Percentiles rank a stretch among this genome's conserved stretches.
Evolutionary conservation across 2,113 vertebrate genomes (phyloP).

Genomic region (Takifugu bimaculatus): DNA sequence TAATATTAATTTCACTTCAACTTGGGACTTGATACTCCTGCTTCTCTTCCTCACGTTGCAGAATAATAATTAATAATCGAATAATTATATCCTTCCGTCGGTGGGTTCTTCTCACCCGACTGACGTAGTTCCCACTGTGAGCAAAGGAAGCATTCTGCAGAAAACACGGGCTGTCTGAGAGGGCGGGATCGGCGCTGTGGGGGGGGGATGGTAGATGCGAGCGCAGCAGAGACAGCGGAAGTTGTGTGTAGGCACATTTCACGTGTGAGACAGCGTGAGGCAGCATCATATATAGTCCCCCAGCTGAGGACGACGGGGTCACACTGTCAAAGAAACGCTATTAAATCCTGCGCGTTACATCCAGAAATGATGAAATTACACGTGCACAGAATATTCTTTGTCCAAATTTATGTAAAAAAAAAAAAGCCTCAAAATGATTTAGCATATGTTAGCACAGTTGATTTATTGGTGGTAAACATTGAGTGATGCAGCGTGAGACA

Average conservation of each 20-base stretch:
- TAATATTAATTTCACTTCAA: constrained; percentile 4
- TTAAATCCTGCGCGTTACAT: neutral
- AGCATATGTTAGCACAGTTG: no score
- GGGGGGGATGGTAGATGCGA: constrained; percentile 37
- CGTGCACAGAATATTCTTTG: no score
- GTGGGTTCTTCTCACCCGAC: no score
- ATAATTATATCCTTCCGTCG: no score
- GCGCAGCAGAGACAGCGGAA: constrained; percentile 45
- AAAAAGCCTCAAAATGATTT: no score
- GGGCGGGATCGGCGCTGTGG: constrained; percentile 16
- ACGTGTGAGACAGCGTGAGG: constrained; percentile 68
- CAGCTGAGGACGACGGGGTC: constrained; percentile 18
- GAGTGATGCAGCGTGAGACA: no score
- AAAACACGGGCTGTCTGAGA: constrained; percentile 34
- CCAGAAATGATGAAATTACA: no score
- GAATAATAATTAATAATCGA: no score
- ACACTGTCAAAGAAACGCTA: constrained; percentile 6
- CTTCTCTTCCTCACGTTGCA: no score
- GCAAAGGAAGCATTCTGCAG: constrained; percentile 25
- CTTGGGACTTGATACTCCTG: neutral
- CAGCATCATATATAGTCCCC: constrained; percentile 23
- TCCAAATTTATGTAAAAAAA: no score
- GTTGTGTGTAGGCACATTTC: constrained; percentile 46
- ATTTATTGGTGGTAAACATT: no score
- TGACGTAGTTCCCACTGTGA: neutral